These are phyloP conservation scores for Hypselothyrea guttata DNA, from an alignment of 2,888 invertebrate genomes.

Conservation along the genomic window DNA sequence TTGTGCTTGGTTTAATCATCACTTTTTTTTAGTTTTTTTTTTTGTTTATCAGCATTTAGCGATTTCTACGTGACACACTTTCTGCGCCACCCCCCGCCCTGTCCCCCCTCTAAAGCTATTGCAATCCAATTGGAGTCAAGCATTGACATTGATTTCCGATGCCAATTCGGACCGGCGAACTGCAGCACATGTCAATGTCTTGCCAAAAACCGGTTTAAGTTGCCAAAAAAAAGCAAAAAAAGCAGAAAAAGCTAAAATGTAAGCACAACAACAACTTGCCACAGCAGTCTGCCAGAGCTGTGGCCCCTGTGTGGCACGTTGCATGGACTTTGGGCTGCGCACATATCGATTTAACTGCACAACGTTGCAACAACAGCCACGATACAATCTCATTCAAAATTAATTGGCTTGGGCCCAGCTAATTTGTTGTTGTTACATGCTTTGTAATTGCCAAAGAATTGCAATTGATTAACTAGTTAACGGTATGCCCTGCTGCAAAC, in stretches of 20 bases:
- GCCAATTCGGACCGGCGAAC: neutral
- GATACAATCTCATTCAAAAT: constrained; percentile 4
- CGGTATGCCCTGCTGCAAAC: neutral
- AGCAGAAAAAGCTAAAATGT: constrained; percentile 3
- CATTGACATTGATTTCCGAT: constrained; percentile 70
- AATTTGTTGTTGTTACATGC: constrained; percentile 27
- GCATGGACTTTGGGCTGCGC: constrained; percentile 3
- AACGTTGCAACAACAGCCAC: constrained; percentile 9
- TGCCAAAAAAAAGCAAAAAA: constrained; percentile 37
- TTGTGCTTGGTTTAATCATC: constrained; percentile 44
- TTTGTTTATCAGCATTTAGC: constrained; percentile 42
- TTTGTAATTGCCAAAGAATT: constrained; percentile 34
- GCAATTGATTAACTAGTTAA: constrained; percentile 37
- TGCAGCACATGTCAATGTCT: constrained; percentile 33
- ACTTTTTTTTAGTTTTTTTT: constrained; percentile 20
- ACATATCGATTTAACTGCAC: constrained; percentile 35
- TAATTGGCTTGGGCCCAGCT: neutral
- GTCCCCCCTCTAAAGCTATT: constrained; percentile 1
- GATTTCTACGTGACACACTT: constrained; percentile 50
- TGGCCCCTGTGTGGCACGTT: constrained; percentile 31
- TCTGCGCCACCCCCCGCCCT: constrained; percentile 3
- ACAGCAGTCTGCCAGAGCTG: neutral
- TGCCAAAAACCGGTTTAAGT: constrained; percentile 42
- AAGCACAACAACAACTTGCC: constrained; percentile 24
- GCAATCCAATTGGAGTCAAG: constrained; percentile 21